These are phyloP conservation scores for Luperina nickerlii DNA, from an alignment of 2,888 invertebrate species.

Conservation along the genomic window DNA sequence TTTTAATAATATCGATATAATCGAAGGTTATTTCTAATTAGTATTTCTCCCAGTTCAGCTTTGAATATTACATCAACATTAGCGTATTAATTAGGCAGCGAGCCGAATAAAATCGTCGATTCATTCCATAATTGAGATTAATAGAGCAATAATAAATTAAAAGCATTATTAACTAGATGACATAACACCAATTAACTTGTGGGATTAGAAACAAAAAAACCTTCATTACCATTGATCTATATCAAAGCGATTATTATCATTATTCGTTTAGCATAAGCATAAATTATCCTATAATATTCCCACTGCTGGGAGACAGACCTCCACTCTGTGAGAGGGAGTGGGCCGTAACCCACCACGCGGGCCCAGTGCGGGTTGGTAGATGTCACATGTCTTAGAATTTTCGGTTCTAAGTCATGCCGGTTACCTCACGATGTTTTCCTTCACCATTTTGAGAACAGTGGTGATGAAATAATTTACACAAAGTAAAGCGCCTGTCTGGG, in stretches of 20 bases:
- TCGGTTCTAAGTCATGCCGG: too few relatives aligned
- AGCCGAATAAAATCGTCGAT: conserved; percentile 2
- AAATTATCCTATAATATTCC: too few relatives aligned
- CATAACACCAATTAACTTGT: neutral
- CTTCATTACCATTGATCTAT: neutral
- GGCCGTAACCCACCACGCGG: too few relatives aligned
- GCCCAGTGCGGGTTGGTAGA: too few relatives aligned
- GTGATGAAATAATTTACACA: neutral
- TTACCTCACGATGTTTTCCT: too few relatives aligned
- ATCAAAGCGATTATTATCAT: neutral
- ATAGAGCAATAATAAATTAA: conserved; percentile 19
- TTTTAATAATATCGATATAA: neutral
- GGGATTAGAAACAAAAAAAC: neutral
- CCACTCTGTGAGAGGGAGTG: too few relatives aligned
- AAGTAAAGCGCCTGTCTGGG: neutral
- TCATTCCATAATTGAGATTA: conserved; percentile 7
- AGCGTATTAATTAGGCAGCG: conserved; percentile 15
- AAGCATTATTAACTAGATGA: conserved; percentile 20
- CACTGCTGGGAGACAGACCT: too few relatives aligned
- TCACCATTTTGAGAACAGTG: neutral
- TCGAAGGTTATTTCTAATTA: conserved; percentile 2
- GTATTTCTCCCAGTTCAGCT: neutral
- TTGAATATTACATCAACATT: neutral
- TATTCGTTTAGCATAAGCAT: neutral
- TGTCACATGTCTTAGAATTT: too few relatives aligned